Evolutionary conservation across 2,797 vertebrate genomes (phyloP), one percentile per base, ranked within the genome.

Genomic region (Pelobates cultripes): DNA sequence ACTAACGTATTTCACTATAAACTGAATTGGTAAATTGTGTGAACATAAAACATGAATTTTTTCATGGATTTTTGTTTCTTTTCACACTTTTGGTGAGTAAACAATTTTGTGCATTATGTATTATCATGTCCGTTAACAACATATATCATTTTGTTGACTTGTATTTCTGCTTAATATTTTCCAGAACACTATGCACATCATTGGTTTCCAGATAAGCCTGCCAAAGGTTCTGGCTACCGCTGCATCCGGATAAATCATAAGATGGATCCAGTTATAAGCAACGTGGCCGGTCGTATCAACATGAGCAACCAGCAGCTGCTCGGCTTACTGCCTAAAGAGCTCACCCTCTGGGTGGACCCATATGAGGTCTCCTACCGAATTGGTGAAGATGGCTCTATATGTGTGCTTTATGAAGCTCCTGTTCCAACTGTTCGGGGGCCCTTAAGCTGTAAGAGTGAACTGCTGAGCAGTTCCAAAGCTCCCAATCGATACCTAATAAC

Each of bases 321-420:
- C 77, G 87, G 64, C 47, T 90, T 96, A 13, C 89, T 96, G 60
- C 95, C 95, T 70, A 89, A 93, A 0, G 95, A 96, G 91, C 93
- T 96, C 3, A 96, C 95, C 0, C 90, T 96, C 60, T 96, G 95
- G 95, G 93, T 96, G 57, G 95, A 96, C 85, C 95, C 95, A 3
- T 96, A 90, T 0, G 95, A 96, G 78, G 95, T 96, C 4, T 96
- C 94, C 0, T 96, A 96, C 57, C 92, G 95, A 15, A 96, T 96
- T 0, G 95, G 95, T 0, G 95, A 96, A 85, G 94, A 96, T 0
- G 95, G 95, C 7, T 96, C 95, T 86, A 96, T 96, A 87, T 96
- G 95, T 2, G 93, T 96, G 5, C 85, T 96, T 0, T 96, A 96
- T 0, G 94, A 96, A 75, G 92, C 91, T 0, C 44, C 85, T 0